These are phyloP conservation scores for Margaritifera margaritifera DNA, from an alignment of 2,888 invertebrate species.

Conservation along the genomic window DNA sequence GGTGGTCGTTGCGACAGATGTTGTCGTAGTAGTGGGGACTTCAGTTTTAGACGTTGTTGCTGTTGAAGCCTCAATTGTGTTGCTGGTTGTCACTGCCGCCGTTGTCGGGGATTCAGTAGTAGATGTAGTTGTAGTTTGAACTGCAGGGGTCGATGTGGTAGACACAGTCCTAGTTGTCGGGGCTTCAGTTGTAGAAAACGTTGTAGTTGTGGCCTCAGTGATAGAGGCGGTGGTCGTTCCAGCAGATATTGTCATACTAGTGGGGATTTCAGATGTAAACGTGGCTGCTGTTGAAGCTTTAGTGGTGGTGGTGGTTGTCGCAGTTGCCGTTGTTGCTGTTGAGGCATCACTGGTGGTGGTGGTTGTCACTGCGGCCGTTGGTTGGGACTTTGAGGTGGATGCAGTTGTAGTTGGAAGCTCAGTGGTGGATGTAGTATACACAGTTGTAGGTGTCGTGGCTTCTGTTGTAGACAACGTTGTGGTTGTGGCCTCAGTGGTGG, in stretches of 20 bases:
- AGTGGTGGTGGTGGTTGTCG: not conserved
- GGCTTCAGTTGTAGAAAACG: constrained; percentile 1
- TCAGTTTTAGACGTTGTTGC: not conserved
- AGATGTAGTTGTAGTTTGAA: constrained; percentile 5
- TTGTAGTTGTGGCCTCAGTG: not conserved
- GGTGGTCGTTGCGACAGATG: no score
- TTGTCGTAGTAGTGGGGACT: no score
- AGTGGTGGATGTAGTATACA: no score
- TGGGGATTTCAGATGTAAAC: not conserved
- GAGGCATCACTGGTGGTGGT: constrained; percentile 11
- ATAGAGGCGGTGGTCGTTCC: not conserved
- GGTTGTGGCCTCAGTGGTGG: no score
- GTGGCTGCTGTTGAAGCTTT: not conserved
- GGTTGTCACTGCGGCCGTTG: constrained; percentile 6
- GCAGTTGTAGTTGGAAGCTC: not conserved
- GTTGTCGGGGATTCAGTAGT: not conserved
- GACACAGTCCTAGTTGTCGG: not conserved
- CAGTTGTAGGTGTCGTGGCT: no score
- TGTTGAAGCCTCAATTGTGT: constrained; percentile 3
- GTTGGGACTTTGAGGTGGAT: constrained; percentile 1
- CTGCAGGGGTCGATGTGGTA: not conserved
- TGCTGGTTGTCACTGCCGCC: not conserved
- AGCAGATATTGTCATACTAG: not conserved
- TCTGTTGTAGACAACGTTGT: no score
- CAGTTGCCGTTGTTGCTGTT: constrained; percentile 5